Percentiles rank a stretch among this genome's conserved stretches.
phyloP scores from a whole-genome alignment of 2,888 invertebrate genomes.

The Theretra japonica region DNA sequence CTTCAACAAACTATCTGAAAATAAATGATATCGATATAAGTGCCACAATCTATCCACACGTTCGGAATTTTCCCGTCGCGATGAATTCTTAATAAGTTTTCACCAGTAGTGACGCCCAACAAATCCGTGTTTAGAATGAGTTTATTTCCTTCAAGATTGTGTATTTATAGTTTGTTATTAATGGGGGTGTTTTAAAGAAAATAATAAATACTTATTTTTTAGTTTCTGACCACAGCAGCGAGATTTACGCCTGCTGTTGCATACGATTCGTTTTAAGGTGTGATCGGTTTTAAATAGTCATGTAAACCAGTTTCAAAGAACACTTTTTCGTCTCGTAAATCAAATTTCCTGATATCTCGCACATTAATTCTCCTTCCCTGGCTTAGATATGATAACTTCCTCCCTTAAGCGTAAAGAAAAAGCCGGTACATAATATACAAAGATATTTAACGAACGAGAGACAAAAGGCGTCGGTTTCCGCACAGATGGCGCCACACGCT shows the following conservation, averaged over 20 bases:
- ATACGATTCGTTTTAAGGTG: no score
- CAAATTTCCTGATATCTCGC: no score
- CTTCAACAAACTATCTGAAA: neutral
- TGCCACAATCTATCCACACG: neutral
- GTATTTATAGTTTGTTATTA: neutral
- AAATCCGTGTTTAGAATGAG: neutral
- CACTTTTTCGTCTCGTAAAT: no score
- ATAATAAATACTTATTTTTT: no score
- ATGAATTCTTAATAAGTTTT: slow-evolving; percentile 13
- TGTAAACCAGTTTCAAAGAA: no score
- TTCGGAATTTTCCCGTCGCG: neutral
- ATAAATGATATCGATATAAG: neutral
- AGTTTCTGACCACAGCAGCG: no score
- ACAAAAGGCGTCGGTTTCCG: neutral
- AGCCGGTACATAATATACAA: neutral
- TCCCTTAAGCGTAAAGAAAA: no score
- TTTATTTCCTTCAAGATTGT: neutral
- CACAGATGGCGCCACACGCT: slow-evolving; percentile 2
- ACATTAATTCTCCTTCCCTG: no score
- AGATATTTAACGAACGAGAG: neutral
- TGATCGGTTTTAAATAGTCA: no score
- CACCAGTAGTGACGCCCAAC: neutral
- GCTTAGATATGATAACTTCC: no score
- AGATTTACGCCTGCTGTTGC: no score
- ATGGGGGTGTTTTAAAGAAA: no score